These are phyloP conservation scores for Pangasius larnaudii DNA, from an alignment of 2,797 vertebrate genomes.

Conservation along the genomic window DNA sequence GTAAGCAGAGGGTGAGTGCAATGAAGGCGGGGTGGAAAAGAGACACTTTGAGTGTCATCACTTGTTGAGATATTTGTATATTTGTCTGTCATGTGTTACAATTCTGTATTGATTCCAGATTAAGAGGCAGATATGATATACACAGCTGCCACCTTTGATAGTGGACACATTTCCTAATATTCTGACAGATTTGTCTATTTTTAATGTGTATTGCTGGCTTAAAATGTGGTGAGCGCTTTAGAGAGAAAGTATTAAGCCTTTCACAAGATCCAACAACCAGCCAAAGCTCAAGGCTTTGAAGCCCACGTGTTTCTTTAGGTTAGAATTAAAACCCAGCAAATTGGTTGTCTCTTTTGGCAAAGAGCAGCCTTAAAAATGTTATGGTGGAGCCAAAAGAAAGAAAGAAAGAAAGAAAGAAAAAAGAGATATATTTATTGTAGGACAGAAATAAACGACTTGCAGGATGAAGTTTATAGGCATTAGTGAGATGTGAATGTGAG, in stretches of 20 bases:
- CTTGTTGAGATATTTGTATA: constrained; percentile 35
- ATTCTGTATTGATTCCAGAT: constrained; percentile 33
- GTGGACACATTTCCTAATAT: constrained; percentile 27
- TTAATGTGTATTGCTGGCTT: constrained; percentile 50
- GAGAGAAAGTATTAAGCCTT: constrained; percentile 50
- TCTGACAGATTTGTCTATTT: constrained; percentile 26
- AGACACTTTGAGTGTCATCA: constrained; percentile 21
- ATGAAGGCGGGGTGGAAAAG: constrained; percentile 41
- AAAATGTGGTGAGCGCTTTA: constrained; percentile 49
- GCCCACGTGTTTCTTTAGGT: constrained; percentile 7
- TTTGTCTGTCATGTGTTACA: constrained; percentile 42
- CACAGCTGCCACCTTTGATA: background rate
- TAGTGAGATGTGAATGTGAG: background rate
- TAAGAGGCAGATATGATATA: background rate
- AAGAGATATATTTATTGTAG: background rate
- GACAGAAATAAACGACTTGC: background rate
- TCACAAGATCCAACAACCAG: constrained; percentile 43
- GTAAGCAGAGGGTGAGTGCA: constrained; percentile 18
- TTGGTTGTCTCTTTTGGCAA: constrained; percentile 42
- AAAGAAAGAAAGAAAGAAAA: background rate
- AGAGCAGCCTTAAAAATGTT: constrained; percentile 14
- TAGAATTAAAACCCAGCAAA: constrained; percentile 26
- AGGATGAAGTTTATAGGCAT: background rate
- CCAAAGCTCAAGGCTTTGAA: constrained; percentile 35
- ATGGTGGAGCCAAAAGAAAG: background rate